A percentile compares a stretch with the other conserved stretches of the same genome.
Evolutionary conservation across 2,113 vertebrate genomes (phyloP).

Genomic region (Paramisgurnus dabryanus): DNA sequence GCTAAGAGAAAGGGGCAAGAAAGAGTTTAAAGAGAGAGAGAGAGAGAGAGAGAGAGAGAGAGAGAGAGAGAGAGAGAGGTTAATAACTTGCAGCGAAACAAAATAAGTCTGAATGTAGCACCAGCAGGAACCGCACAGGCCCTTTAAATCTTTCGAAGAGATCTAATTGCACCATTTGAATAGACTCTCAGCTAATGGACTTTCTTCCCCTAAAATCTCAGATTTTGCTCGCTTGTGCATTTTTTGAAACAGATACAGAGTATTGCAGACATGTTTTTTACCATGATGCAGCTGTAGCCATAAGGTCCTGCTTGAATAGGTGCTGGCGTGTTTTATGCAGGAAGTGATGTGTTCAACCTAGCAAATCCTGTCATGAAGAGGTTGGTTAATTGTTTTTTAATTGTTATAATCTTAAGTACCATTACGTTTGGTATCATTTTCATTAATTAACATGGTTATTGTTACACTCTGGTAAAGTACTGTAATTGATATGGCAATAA

Average conservation of each 20-base stretch:
- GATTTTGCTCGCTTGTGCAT: neutral
- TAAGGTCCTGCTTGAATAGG: slow-evolving; percentile 37
- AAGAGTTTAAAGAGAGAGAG: neutral
- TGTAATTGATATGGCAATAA: neutral
- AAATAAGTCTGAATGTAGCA: neutral
- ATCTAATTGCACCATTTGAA: slow-evolving; percentile 1
- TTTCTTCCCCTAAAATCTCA: slow-evolving; percentile 4
- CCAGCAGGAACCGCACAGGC: neutral
- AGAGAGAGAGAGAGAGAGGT: neutral
- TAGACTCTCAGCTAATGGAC: slow-evolving; percentile 14
- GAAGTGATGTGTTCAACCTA: neutral
- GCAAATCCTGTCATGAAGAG: neutral
- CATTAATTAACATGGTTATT: slow-evolving; percentile 6
- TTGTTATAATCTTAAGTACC: neutral
- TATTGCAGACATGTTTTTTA: neutral
- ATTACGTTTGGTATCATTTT: neutral
- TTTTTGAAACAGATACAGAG: neutral
- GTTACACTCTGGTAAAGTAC: neutral
- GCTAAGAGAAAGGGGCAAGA: neutral
- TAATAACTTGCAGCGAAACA: slow-evolving; percentile 12
- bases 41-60: neutral
- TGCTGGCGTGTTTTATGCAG: neutral
- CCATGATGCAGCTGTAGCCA: neutral
- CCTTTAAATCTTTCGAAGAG: neutral
- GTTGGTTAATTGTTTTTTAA: neutral